Conservation (phyloP, 2,113 vertebrate species). For the Perccottus glenii region DNA sequence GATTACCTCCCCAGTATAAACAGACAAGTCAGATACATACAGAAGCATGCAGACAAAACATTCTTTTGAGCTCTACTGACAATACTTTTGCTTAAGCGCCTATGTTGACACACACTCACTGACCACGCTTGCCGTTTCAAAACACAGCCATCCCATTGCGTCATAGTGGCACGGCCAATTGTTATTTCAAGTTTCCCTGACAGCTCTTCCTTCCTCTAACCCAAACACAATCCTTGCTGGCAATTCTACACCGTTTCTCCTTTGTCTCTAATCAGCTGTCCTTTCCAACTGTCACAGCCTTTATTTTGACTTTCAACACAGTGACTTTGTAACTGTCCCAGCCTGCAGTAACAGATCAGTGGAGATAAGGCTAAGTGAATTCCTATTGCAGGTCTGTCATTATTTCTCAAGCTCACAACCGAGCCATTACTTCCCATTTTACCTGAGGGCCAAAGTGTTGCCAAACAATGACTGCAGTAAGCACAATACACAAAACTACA, state of each 20-base stretch:
- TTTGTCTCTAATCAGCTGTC: conserved; percentile 14
- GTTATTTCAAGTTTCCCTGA: conserved; percentile 32
- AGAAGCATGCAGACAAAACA: conserved; percentile 51
- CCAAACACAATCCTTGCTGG: conserved; percentile 6
- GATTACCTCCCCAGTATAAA: background rate
- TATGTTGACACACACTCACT: conserved; percentile 63
- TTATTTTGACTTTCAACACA: conserved; percentile 6
- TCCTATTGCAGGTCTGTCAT: conserved; percentile 50
- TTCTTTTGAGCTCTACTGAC: conserved; percentile 27
- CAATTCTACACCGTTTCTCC: background rate
- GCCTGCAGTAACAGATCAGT: conserved; percentile 36
- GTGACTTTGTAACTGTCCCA: background rate
- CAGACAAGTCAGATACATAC: conserved; percentile 2
- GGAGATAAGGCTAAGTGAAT: background rate
- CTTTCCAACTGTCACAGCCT: conserved; percentile 23
- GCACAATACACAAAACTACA: conserved; percentile 77
- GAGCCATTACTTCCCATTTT: conserved; percentile 59
- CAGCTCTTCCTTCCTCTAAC: conserved; percentile 3
- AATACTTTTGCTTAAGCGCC: conserved; percentile 47
- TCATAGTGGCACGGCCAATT: conserved; percentile 49
- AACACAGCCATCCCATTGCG: conserved; percentile 65
- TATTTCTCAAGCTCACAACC: conserved; percentile 51
- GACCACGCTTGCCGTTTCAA: conserved; percentile 65
- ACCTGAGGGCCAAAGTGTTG: conserved; percentile 52
- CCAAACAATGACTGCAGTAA: conserved; percentile 36